Conservation (phyloP, 2,888 invertebrate species). For the Cephus spinipes region DNA sequence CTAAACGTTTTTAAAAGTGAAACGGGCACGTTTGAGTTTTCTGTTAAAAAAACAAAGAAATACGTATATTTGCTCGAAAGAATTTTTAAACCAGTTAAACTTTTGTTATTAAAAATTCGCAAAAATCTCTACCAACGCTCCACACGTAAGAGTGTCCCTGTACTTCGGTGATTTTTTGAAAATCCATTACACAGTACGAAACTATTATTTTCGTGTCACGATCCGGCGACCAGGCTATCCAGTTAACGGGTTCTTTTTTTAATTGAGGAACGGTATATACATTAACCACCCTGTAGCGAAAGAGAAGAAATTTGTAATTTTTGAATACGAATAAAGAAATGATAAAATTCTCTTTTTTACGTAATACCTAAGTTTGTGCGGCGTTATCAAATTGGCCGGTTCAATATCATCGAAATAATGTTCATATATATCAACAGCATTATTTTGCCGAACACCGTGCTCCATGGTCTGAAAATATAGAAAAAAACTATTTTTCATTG, state of each 20-base stretch:
- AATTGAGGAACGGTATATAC: constrained; percentile 82
- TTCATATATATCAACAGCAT: constrained; percentile 91
- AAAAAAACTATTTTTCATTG: too few species aligned
- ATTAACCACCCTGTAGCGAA: constrained; percentile 82
- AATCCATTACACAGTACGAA: constrained; percentile 84
- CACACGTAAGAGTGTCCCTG: too few species aligned
- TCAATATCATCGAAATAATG: constrained; percentile 84
- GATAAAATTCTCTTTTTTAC: not conserved
- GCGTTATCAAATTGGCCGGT: constrained; percentile 77
- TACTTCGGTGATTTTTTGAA: constrained; percentile 65
- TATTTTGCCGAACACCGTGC: constrained; percentile 90
- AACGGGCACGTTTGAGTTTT: constrained; percentile 70
- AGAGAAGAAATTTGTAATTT: not conserved
- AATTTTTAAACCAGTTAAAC: too few species aligned
- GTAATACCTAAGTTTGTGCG: constrained; percentile 60
- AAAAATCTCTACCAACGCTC: too few species aligned
- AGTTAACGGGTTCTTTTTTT: constrained; percentile 76
- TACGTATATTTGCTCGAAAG: too few species aligned
- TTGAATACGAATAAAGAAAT: too few species aligned
- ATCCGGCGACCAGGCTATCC: constrained; percentile 90
- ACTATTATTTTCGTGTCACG: constrained; percentile 84
- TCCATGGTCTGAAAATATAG: constrained; percentile 77
- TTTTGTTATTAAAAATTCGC: too few species aligned
- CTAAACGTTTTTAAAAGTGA: constrained; percentile 67
- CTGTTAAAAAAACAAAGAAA: constrained; percentile 45